A percentile compares a stretch with the other conserved stretches of the same genome.
These are phyloP conservation scores for Stenoptilia bipunctidactyla DNA, from an alignment of 2,888 invertebrate genomes.

Conservation along the genomic window DNA sequence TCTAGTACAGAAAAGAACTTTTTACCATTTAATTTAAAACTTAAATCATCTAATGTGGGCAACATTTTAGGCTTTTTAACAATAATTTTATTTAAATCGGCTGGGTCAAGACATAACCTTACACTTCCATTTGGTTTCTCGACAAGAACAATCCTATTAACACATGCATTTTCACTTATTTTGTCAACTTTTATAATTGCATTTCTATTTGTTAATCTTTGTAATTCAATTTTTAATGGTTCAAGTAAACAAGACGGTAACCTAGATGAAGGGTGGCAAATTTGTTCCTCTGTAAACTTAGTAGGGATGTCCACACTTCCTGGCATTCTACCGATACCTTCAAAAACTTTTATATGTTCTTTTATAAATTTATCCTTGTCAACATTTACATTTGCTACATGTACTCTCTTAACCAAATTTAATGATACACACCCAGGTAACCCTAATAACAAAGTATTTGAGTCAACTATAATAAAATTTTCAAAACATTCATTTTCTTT, in stretches of 20 bases:
- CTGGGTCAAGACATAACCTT: conserved; percentile 7
- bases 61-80: conserved; percentile 13
- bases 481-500: too few species aligned
- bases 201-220: conserved; percentile 9
- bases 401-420: conserved; percentile 5
- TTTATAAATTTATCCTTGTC: too few species aligned
- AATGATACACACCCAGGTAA: conserved; percentile 9
- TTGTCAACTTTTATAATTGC: conserved; percentile 12
- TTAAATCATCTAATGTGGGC: conserved; percentile 11
- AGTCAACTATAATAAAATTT: too few species aligned
- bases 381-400: not conserved
- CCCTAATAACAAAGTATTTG: conserved; percentile 8
- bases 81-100: conserved; percentile 13
- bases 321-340: too few species aligned
- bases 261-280: conserved; percentile 6
- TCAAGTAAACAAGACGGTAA: conserved; percentile 2
- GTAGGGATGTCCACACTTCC: too few species aligned
- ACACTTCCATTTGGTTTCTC: conserved; percentile 9
- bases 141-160: conserved; percentile 12
- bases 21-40: conserved; percentile 10
- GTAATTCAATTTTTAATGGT: too few species aligned
- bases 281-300: conserved; percentile 4
- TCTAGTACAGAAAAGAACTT: conserved; percentile 13
- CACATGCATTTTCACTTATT: conserved; percentile 12
- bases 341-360: conserved; percentile 1